Evolutionary conservation across 2,113 vertebrate species (phyloP).

Genomic region (Amblyornis subalaris): DNA sequence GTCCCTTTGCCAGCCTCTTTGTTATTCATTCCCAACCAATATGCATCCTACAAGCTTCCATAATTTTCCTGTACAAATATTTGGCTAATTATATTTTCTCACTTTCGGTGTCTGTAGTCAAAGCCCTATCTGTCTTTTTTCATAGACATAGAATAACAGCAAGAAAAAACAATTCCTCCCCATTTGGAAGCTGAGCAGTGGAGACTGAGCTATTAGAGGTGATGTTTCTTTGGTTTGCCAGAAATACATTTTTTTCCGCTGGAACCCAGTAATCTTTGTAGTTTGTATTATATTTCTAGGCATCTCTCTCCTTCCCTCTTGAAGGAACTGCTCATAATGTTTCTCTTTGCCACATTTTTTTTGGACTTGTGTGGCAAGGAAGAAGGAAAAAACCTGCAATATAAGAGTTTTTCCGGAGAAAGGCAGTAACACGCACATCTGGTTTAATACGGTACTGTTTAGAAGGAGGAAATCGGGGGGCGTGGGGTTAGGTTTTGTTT

Average conservation of each 20-base stretch:
- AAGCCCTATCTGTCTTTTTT: not conserved
- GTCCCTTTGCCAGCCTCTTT: not conserved
- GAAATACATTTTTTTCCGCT: not conserved
- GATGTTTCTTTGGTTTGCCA: not conserved
- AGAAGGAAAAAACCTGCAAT: not conserved
- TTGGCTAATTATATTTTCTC: not conserved
- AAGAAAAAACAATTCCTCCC: not conserved
- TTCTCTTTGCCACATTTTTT: not conserved
- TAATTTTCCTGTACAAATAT: not conserved
- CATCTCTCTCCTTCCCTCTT: not conserved
- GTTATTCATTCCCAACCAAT: not conserved
- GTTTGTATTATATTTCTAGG: not conserved
- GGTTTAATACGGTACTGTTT: constrained; percentile 17
- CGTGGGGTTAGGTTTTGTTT: constrained; percentile 14
- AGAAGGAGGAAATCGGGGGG: constrained; percentile 10
- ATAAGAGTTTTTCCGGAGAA: not conserved
- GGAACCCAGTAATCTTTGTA: not conserved
- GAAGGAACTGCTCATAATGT: not conserved
- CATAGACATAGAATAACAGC: not conserved
- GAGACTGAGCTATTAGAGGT: not conserved
- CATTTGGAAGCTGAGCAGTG: not conserved
- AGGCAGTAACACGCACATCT: not conserved
- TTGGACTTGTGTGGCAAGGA: not conserved
- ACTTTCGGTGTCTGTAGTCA: not conserved
- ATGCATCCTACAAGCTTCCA: not conserved